A percentile compares a stretch with the other conserved stretches of the same genome.
Conservation (phyloP, 2,888 invertebrate species). For the Orthosia incerta region DNA sequence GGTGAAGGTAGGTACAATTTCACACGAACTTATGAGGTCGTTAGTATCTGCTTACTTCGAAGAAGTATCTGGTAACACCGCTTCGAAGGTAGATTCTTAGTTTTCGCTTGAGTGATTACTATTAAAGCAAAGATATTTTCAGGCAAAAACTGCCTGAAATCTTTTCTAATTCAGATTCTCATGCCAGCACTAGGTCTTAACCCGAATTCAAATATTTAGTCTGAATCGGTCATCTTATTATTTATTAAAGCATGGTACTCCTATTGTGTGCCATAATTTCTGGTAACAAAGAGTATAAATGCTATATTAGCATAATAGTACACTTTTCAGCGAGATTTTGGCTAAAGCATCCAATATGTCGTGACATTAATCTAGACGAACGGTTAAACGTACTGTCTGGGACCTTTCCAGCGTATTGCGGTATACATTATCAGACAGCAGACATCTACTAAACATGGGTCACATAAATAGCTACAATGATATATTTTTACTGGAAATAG, state of each 20-base stretch:
- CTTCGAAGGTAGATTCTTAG: no score
- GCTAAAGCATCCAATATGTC: constrained; percentile 57
- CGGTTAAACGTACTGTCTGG: constrained; percentile 57
- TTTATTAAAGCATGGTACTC: no score
- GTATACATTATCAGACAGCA: constrained; percentile 53
- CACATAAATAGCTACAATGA: constrained; percentile 45
- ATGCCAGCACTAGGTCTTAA: no score
- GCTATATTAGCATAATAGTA: constrained; percentile 56
- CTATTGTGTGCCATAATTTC: constrained; percentile 13
- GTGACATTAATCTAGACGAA: constrained; percentile 60
- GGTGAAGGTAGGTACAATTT: constrained; percentile 65
- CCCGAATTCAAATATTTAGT: no score
- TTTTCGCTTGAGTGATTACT: no score
- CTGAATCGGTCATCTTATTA: no score
- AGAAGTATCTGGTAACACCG: no score
- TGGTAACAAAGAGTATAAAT: constrained; percentile 34
- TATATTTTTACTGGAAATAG: constrained; percentile 17
- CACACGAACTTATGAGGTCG: constrained; percentile 46
- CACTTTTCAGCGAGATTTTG: constrained; percentile 58
- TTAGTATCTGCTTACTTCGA: no score
- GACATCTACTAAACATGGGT: constrained; percentile 22
- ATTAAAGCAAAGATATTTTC: no score
- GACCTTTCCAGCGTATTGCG: constrained; percentile 60
- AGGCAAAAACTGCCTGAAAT: no score
- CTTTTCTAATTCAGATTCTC: no score